Evolutionary conservation across 1,140 invertebrate species (phyloP), one percentile per base, ranked within the genome.

Genomic region (Diorhabda sublineata): DNA sequence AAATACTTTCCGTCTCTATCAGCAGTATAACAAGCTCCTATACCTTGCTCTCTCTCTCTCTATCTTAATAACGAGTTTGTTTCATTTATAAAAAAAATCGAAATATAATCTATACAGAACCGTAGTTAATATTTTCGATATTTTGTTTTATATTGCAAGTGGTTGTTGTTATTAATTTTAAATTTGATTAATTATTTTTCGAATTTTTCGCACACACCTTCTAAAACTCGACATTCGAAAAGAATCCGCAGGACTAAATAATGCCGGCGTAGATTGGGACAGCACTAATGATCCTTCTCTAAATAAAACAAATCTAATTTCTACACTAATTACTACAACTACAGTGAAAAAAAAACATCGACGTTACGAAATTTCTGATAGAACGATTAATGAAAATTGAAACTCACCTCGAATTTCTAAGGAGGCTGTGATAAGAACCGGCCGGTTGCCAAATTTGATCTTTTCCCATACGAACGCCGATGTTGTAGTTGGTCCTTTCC

Each of bases 401-500:
- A 71, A 84, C 85, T 87, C 82, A 89, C 89, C 83, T 84, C n/a
- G 77, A 71, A 9, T 73, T 64, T 43, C 68, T 61, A 43, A 80
- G 64, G 0, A 80, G 69, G 26, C 70, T 72, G 8, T 78, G 74
- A 66, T 77, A 80, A n/a, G 78, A 79, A 42, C 68, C 74, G 6
- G 77, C 74, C 4, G 90, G 90, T 73, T 91, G 87, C 91, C 91
- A 92, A 74, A 91, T 87, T 84, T 89, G 87, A 76, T 85, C 86
- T 5, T 88, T 86, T 4, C 89, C 89, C 67, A 87, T 80, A 72
- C 91, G 80, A 44, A 87, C 80, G 4, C 90, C 90, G 73, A 87
- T 85, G 58, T 86, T 85, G 71, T 91, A 91, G 69, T 88, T 86
- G 73, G 87, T 86, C 75, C 87, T 89, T 70, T 88, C 87, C 90